These are phyloP conservation scores for Nymphicus hollandicus DNA, from an alignment of 2,113 vertebrate species.

Conservation along the genomic window DNA sequence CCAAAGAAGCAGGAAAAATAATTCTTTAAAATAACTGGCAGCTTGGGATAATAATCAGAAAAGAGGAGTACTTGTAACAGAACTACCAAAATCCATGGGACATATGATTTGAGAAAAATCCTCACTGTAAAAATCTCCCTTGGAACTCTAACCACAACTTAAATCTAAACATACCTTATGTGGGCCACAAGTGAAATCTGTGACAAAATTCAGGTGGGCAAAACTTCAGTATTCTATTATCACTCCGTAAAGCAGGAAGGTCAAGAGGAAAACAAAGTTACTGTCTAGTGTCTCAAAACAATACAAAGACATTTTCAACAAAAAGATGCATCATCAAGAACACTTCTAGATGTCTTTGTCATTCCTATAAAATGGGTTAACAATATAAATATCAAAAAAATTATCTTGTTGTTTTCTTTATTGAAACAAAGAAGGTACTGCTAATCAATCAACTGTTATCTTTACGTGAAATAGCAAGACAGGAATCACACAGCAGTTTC, in stretches of 20 bases:
- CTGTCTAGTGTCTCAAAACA: neutral
- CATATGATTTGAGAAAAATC: neutral
- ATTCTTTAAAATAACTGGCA: neutral
- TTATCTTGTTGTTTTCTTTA: neutral
- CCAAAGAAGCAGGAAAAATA: neutral
- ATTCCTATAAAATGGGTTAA: no score
- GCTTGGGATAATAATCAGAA: neutral
- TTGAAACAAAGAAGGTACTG: neutral
- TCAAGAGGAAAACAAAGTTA: neutral
- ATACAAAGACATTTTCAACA: neutral
- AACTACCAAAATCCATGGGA: neutral
- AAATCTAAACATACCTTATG: neutral
- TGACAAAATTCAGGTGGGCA: neutral
- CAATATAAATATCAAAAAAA: neutral
- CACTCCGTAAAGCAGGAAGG: neutral
- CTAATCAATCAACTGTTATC: neutral
- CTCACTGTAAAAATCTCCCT: neutral
- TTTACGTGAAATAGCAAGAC: neutral
- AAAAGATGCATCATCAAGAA: neutral
- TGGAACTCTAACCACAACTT: neutral
- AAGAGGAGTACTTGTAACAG: neutral
- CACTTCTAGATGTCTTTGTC: neutral
- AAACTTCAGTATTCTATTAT: neutral
- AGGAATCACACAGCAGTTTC: neutral
- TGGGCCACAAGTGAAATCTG: neutral